These are phyloP conservation scores for Odontothrips loti DNA, from an alignment of 2,888 invertebrate genomes.

Conservation along the genomic window DNA sequence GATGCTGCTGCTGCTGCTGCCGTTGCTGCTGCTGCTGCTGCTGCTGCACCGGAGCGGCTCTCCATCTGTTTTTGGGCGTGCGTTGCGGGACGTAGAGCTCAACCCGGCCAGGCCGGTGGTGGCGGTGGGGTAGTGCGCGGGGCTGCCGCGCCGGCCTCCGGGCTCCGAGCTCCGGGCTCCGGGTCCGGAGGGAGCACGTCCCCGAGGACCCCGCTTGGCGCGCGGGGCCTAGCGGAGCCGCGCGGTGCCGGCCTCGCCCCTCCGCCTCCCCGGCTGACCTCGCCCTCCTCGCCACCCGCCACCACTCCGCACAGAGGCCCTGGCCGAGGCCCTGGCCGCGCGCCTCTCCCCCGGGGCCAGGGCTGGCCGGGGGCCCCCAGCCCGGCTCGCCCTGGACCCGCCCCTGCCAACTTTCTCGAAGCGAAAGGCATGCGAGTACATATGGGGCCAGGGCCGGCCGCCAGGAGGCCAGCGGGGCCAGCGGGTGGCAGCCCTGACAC, in stretches of 20 bases:
- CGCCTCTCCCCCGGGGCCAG: not conserved
- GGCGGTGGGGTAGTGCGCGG: not conserved
- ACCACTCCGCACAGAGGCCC: not conserved
- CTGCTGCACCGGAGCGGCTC: too few species aligned
- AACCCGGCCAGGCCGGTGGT: too few species aligned
- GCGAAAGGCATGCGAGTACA: too few species aligned
- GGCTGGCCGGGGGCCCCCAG: not conserved
- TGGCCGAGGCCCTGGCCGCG: not conserved
- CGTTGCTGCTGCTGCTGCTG: too few species aligned
- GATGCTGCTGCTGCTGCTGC: too few species aligned
- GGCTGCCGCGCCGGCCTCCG: not conserved
- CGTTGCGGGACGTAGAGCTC: too few species aligned
- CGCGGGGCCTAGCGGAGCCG: not conserved
- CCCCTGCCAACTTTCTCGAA: not conserved
- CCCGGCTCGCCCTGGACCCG: not conserved
- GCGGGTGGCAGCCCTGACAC: too few species aligned
- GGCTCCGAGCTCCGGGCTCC: not conserved
- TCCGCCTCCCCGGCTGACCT: not conserved
- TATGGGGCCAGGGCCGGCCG: too few species aligned
- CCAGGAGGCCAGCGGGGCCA: too few species aligned
- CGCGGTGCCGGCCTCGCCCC: not conserved
- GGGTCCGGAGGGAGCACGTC: not conserved
- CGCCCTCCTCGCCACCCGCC: not conserved
- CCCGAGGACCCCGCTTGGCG: not conserved
- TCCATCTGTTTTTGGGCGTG: too few species aligned